Conservation (phyloP, 2,888 invertebrate genomes). For the Aphidoletes aphidimyza region DNA sequence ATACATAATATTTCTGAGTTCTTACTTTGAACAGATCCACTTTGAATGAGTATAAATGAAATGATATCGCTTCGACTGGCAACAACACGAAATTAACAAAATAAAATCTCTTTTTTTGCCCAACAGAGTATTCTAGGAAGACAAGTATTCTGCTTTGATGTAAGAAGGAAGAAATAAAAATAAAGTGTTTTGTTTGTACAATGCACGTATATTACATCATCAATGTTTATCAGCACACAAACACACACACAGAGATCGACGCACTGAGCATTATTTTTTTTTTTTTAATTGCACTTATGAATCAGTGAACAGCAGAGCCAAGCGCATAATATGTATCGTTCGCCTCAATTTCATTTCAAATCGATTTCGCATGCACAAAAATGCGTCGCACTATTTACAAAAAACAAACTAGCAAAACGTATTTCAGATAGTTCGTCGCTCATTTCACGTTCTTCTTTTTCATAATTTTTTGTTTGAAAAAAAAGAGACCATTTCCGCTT, state of each 20-base stretch:
- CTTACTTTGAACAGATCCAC: too few species aligned
- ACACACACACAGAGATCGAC: neutral
- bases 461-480: too few species aligned
- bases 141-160: too few species aligned
- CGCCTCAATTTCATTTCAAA: conserved; percentile 7
- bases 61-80: neutral
- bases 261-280: too few species aligned
- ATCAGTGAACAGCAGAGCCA: neutral
- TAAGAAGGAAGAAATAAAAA: neutral
- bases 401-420: neutral
- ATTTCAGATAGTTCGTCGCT: neutral
- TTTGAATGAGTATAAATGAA: too few species aligned
- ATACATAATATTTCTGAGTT: too few species aligned
- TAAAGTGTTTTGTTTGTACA: neutral
- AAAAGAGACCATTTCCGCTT: conserved; percentile 2
- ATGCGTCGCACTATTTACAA: too few species aligned
- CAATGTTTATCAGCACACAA: neutral
- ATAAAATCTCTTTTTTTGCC: neutral
- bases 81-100: neutral
- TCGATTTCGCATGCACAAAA: neutral
- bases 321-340: neutral
- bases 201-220: conserved; percentile 8
- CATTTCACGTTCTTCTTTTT: too few species aligned
- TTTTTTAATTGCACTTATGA: conserved; percentile 44
- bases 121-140: neutral